phyloP scores from a whole-genome alignment of 1,140 invertebrate genomes.

The Lepidotrigona ventralis region DNA sequence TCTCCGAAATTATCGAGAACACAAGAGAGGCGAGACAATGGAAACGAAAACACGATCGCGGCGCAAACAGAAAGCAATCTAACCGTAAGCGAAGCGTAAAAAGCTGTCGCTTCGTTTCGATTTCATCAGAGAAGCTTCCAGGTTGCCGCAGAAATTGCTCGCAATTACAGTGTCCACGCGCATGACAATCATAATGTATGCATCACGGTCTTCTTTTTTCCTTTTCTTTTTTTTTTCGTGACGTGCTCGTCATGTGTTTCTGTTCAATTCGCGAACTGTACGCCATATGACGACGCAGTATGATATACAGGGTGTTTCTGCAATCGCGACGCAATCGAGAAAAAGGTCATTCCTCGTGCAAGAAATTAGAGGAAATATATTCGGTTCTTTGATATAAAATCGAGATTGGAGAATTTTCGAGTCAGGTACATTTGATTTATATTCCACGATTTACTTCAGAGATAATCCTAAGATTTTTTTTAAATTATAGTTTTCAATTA shows the following conservation, averaged over 20 bases:
- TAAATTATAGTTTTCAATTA: too few species aligned
- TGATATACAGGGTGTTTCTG: too few species aligned
- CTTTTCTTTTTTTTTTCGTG: slow-evolving; percentile 45
- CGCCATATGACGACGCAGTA: slow-evolving; percentile 51
- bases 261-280: slow-evolving; percentile 51
- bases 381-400: too few species aligned
- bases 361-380: too few species aligned
- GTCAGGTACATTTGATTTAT: too few species aligned
- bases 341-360: too few species aligned
- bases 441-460: too few species aligned
- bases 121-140: neutral
- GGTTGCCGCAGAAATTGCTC: neutral
- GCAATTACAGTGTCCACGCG: slow-evolving; percentile 18
- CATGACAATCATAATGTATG: slow-evolving; percentile 37
- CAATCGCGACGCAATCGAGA: too few species aligned
- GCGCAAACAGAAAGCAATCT: neutral
- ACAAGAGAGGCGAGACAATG: neutral
- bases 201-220: slow-evolving; percentile 6
- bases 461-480: too few species aligned
- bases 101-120: neutral
- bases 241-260: slow-evolving; percentile 60
- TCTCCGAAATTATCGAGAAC: neutral
- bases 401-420: too few species aligned
- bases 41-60: neutral
- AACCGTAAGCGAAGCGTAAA: neutral